Percentiles rank a stretch among this genome's conserved stretches.
These are phyloP conservation scores for Schizopygopsis pylzovi DNA, from an alignment of 2,797 vertebrate species.

Conservation along the genomic window DNA sequence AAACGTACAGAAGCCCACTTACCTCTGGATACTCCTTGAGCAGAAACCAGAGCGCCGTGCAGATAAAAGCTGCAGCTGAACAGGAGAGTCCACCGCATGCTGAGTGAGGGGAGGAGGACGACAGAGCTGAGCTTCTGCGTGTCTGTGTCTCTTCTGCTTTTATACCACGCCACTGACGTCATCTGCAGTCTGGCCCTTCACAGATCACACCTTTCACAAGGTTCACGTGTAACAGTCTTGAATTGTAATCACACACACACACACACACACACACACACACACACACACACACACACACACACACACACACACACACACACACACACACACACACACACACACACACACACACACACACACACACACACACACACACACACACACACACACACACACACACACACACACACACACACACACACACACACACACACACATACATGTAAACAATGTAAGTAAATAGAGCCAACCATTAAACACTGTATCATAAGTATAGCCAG, in stretches of 20 bases:
- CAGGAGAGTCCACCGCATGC: slow-evolving; percentile 69
- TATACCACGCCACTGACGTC: slow-evolving; percentile 54
- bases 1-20: slow-evolving; percentile 43
- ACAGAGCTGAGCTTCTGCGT: slow-evolving; percentile 26
- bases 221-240: too few relatives aligned
- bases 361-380: too few relatives aligned
- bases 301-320: too few relatives aligned
- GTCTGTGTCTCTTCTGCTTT: slow-evolving; percentile 49
- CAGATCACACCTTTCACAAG: slow-evolving; percentile 12
- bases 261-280: too few relatives aligned
- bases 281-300: too few relatives aligned
- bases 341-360: too few relatives aligned
- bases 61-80: slow-evolving; percentile 66
- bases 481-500: background rate
- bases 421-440: too few relatives aligned
- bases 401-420: too few relatives aligned
- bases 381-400: too few relatives aligned
- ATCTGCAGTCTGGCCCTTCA: slow-evolving; percentile 34
- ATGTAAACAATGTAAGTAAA: background rate
- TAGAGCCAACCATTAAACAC: background rate
- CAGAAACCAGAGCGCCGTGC: slow-evolving; percentile 61
- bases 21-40: slow-evolving; percentile 75
- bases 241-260: too few relatives aligned
- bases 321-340: too few relatives aligned
- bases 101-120: slow-evolving; percentile 7